phyloP scores from a whole-genome alignment of 2,113 vertebrate genomes.

The Grammatotria lemairii region DNA sequence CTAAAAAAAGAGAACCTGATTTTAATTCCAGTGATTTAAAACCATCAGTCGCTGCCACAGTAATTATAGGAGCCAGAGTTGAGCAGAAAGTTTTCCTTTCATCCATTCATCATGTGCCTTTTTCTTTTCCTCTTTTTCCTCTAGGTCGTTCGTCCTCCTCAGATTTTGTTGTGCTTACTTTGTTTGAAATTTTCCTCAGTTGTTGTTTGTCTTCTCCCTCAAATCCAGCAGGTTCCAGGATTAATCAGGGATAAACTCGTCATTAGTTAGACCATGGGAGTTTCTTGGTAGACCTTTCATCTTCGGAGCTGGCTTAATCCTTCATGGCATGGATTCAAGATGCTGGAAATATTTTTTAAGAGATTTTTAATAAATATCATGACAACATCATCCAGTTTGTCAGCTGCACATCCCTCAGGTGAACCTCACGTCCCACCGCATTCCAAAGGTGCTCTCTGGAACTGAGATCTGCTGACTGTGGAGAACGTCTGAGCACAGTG shows the following conservation, averaged over 20 bases:
- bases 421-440: neutral
- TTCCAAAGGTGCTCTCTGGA: neutral
- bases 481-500: neutral
- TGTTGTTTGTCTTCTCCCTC: neutral
- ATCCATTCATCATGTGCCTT: neutral
- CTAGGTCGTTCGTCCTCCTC: accelerated
- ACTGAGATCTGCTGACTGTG: neutral
- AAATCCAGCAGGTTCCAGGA: neutral
- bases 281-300: neutral
- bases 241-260: neutral
- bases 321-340: neutral
- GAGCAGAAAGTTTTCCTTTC: neutral
- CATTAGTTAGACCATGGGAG: neutral
- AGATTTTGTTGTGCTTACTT: neutral
- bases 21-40: neutral
- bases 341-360: neutral
- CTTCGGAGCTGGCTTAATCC: neutral
- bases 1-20: neutral
- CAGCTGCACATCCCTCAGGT: neutral
- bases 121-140: neutral
- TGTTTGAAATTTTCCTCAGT: neutral
- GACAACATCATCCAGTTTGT: neutral
- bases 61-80: neutral
- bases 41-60: neutral
- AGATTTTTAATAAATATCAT: neutral